These are phyloP conservation scores for Malthinus flaveolus DNA, from an alignment of 2,888 invertebrate species.

Conservation along the genomic window DNA sequence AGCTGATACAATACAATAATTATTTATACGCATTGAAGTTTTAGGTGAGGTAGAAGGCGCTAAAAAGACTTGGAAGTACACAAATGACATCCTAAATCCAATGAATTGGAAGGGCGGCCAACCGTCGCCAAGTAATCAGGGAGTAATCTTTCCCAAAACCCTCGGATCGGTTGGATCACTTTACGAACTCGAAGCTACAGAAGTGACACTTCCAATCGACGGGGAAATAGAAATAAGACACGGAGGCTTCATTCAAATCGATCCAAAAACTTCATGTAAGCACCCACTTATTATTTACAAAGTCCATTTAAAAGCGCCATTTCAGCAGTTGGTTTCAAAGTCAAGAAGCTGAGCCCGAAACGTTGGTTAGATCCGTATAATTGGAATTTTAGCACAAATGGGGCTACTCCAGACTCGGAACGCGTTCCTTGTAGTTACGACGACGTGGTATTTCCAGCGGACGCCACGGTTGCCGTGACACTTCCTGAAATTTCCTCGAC, in stretches of 20 bases:
- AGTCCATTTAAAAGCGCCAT: not conserved
- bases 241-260: constrained; percentile 46
- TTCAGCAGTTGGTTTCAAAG: constrained; percentile 27
- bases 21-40: too few relatives aligned
- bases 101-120: constrained; percentile 28
- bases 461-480: constrained; percentile 10
- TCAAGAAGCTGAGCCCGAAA: constrained; percentile 27
- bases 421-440: constrained; percentile 58
- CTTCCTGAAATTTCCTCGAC: constrained; percentile 10
- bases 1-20: too few relatives aligned
- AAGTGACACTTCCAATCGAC: constrained; percentile 53
- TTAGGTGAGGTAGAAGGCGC: too few relatives aligned
- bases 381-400: constrained; percentile 53
- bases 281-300: constrained; percentile 38
- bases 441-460: constrained; percentile 51
- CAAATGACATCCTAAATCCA: constrained; percentile 23
- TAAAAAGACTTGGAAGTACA: constrained; percentile 19
- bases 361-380: constrained; percentile 53
- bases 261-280: constrained; percentile 51
- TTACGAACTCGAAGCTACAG: constrained; percentile 32
- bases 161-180: constrained; percentile 28
- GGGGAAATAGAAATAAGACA: constrained; percentile 53
- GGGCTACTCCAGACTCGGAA: constrained; percentile 58
- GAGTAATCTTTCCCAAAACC: constrained; percentile 25
- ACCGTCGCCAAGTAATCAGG: constrained; percentile 22